Evolutionary conservation across 2,888 invertebrate genomes (phyloP), one percentile per base, ranked within the genome.

Genomic region (Thumatha senex): DNA sequence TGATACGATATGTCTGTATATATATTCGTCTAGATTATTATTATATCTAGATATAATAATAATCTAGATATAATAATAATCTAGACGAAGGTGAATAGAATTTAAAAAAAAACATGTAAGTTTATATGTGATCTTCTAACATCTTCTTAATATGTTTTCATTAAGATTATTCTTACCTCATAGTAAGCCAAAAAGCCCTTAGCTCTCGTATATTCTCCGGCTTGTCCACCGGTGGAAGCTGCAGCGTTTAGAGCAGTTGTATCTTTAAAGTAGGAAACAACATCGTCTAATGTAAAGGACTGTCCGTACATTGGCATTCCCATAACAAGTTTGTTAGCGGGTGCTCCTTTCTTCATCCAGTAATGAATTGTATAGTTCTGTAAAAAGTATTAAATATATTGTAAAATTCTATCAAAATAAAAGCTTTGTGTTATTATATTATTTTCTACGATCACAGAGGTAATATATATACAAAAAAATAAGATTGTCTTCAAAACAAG

Each of bases 281-380:
- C 55, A 41, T 63, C 51, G 7, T 60, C 76, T 9, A 92, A 78
- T 4, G 95, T 94, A 78, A 98, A 98, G 0, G 96, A 94, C 76
- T 97, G 97, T 0, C 97, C 98, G 74, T 98, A 98, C 42, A 97
- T 84, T 0, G 98, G 97, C 93, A 98, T 96, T 31, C 97, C 97
- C 95, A 98, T 95, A 0, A 98, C 94, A 24, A 98, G 92, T 74
- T 96, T 97, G 24, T 95, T 93, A 0, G 96, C 92, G 0, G 96
- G 95, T 0, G 96, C 96, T 11, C 98, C 98, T 76, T 96, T 94
- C 30, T 94, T 93, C 56, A 97, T 96, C 98, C 98, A 98, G 79
- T 98, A 97, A 74, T 96, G 94, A 52, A 98, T 94, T 0, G 98
- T 96, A 78, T 93, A 97, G 80, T 98, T 97, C 96, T 96, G 67